phyloP scores from a whole-genome alignment of 2,113 vertebrate species.

The Thryonomys swinderianus region DNA sequence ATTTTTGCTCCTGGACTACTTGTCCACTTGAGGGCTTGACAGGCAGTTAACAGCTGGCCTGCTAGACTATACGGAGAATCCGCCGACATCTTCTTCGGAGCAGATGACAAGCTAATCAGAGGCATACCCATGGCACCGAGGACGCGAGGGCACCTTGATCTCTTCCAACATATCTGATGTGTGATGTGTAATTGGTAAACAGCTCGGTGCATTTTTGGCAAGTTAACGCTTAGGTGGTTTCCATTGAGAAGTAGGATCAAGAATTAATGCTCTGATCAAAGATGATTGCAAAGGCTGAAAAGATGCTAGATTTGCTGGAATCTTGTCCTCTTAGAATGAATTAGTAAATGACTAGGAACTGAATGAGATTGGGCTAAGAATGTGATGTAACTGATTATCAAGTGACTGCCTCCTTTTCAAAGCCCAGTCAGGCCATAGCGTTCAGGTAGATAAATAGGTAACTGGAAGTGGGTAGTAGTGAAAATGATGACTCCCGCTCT shows the following conservation, averaged over 20 bases:
- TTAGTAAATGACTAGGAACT: constrained; percentile 66
- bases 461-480: constrained; percentile 61
- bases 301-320: constrained; percentile 73
- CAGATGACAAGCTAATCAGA: constrained; percentile 91
- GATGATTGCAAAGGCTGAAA: constrained; percentile 78
- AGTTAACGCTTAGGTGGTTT: constrained; percentile 84
- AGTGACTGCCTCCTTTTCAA: constrained; percentile 61
- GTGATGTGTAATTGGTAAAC: constrained; percentile 83
- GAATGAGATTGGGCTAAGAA: constrained; percentile 42
- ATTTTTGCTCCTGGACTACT: constrained; percentile 97
- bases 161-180: constrained; percentile 83
- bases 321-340: constrained; percentile 66
- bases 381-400: constrained; percentile 22
- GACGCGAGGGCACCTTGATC: constrained; percentile 87
- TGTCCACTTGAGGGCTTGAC: constrained; percentile 98
- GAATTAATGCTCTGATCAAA: constrained; percentile 82
- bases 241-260: constrained; percentile 76
- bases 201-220: constrained; percentile 84
- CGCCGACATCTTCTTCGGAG: constrained; percentile 89
- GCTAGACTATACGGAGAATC: constrained; percentile 90
- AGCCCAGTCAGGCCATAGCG: constrained; percentile 45
- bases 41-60: constrained; percentile 98
- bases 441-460: constrained; percentile 63
- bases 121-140: constrained; percentile 82
- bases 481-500: constrained; percentile 70